phyloP scores from a whole-genome alignment of 1,140 invertebrate species.

The Conus ventricosus region DNA sequence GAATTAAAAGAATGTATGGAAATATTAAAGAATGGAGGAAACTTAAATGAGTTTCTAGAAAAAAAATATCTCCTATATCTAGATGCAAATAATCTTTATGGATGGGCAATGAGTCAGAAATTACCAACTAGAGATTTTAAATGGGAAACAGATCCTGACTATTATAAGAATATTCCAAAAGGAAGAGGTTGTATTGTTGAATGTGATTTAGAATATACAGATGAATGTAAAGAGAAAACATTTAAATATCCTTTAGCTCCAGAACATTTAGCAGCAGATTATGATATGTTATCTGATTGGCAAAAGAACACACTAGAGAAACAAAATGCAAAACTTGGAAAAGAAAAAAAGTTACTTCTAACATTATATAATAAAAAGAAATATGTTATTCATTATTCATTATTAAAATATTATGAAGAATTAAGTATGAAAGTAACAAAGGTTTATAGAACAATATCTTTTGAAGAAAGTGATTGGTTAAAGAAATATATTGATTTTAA shows the following conservation, averaged over 20 bases:
- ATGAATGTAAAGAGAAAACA: conserved; percentile 76
- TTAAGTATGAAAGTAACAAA: conserved; percentile 50
- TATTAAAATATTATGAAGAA: conserved; percentile 45
- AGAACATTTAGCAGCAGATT: conserved; percentile 53
- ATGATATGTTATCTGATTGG: conserved; percentile 18
- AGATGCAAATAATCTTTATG: conserved; percentile 63
- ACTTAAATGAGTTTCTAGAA: conserved; percentile 12
- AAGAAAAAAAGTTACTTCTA: conserved; percentile 23
- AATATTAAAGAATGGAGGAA: conserved; percentile 17
- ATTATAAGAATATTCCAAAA: conserved; percentile 62
- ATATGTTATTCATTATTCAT: conserved; percentile 47
- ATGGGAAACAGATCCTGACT: conserved; percentile 43
- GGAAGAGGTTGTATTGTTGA: conserved; percentile 77
- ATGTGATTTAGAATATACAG: conserved; percentile 67
- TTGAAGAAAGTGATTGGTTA: conserved; percentile 45
- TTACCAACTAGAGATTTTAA: conserved; percentile 51
- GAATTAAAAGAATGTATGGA: neutral
- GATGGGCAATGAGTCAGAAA: conserved; percentile 48
- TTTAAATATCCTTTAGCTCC: conserved; percentile 76
- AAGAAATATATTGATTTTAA: conserved; percentile 49
- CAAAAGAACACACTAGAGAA: conserved; percentile 8
- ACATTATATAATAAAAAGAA: conserved; percentile 40
- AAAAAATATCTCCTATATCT: conserved; percentile 56
- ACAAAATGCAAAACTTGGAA: neutral
- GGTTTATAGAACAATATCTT: conserved; percentile 41